These are phyloP conservation scores for Eulemur macaco DNA, from an alignment of 2,113 vertebrate genomes.

Conservation along the genomic window DNA sequence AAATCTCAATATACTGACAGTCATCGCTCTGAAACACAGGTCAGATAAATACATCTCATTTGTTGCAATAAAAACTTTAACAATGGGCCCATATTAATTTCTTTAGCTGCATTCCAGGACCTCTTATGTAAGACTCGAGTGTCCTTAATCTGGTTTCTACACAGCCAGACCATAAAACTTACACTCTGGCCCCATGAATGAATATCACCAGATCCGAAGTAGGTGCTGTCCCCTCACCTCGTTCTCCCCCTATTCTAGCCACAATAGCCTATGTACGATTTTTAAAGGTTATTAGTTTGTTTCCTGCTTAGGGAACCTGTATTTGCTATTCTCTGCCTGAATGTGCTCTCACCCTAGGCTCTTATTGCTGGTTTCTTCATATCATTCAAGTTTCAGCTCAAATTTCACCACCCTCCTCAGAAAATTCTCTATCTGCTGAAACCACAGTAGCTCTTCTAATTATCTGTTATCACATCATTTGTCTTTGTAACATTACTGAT, in stretches of 20 bases:
- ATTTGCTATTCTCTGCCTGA: background rate
- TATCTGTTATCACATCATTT: background rate
- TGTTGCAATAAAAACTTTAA: background rate
- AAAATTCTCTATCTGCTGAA: background rate
- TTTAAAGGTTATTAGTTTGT: background rate
- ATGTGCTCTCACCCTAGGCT: background rate
- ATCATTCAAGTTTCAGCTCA: background rate
- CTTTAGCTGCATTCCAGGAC: background rate
- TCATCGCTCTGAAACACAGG: background rate
- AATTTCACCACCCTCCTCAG: background rate
- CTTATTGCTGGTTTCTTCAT: background rate
- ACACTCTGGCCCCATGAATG: background rate
- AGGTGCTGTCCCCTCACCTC: background rate
- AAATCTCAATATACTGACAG: background rate
- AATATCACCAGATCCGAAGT: background rate
- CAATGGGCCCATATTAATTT: background rate
- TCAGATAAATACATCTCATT: background rate
- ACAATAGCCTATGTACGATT: background rate
- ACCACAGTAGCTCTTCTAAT: background rate
- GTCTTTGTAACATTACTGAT: background rate
- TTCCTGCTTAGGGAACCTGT: background rate
- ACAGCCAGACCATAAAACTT: background rate
- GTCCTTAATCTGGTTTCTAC: background rate
- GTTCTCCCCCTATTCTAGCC: background rate
- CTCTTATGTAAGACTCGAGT: background rate